Conservation (phyloP, 2,888 invertebrate species). For the Thecocarcelia acutangulata region DNA sequence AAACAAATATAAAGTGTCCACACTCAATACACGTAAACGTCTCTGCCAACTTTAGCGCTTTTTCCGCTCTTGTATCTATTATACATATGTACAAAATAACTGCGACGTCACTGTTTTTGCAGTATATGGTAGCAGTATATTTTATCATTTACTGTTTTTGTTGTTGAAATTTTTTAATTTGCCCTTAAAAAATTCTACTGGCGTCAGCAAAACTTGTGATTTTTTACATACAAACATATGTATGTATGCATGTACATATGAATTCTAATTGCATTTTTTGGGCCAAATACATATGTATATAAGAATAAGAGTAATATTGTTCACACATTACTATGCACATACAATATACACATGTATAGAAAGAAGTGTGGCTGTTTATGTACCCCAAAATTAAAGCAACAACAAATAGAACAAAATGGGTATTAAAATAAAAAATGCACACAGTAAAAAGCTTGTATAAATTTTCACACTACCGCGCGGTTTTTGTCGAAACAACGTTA, state of each 20-base stretch:
- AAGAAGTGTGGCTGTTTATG: neutral
- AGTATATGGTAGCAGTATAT: neutral
- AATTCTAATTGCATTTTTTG: conserved; percentile 13
- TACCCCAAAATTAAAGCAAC: neutral
- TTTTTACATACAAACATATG: neutral
- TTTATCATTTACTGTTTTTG: neutral
- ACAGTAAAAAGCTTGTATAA: conserved; percentile 18
- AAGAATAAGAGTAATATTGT: neutral
- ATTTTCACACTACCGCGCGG: conserved; percentile 63
- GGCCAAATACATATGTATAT: neutral
- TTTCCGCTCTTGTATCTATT: conserved; percentile 37
- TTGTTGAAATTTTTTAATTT: neutral
- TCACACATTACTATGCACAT: neutral
- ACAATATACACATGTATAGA: neutral
- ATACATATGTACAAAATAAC: conserved; percentile 22
- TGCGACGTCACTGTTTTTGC: conserved; percentile 48
- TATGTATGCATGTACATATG: neutral
- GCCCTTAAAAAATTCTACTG: neutral
- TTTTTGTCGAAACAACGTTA: conserved; percentile 51
- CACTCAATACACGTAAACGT: conserved; percentile 30
- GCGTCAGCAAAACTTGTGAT: neutral
- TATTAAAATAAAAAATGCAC: conserved; percentile 17
- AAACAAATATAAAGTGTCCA: conserved; percentile 2
- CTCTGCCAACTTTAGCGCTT: conserved; percentile 67
- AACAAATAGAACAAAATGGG: conserved; percentile 19